Percentiles rank a stretch among this genome's conserved stretches.
Conservation (phyloP, 2,888 invertebrate species). For the Lepidochitona cinerea region DNA sequence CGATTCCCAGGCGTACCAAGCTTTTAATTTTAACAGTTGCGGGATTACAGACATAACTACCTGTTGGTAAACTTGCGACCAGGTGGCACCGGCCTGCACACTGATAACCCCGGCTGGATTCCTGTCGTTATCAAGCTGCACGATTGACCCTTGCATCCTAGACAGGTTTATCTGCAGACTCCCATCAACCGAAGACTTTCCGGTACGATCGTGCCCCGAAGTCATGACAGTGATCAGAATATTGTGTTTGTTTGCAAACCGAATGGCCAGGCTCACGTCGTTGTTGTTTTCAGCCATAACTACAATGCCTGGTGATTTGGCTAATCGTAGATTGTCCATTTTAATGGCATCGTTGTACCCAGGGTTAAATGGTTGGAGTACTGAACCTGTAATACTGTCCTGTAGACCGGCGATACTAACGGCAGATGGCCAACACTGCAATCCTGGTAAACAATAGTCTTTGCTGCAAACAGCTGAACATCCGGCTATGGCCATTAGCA, state of each 20-base stretch:
- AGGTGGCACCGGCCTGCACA: not conserved
- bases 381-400: not conserved
- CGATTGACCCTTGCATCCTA: constrained; percentile 5
- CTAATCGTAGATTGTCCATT: not conserved
- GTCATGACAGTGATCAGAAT: constrained; percentile 13
- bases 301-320: constrained; percentile 9
- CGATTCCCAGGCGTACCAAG: no score
- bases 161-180: constrained; percentile 16
- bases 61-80: not conserved
- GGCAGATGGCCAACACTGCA: not conserved
- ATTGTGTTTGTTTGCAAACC: constrained; percentile 12
- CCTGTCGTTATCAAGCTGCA: not conserved
- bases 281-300: constrained; percentile 3
- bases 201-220: constrained; percentile 24
- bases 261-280: constrained; percentile 13
- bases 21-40: no score
- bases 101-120: not conserved
- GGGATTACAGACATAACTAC: not conserved
- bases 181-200: constrained; percentile 18
- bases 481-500: not conserved
- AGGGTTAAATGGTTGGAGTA: not conserved
- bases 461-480: not conserved
- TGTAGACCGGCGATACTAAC: not conserved
- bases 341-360: not conserved
- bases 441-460: not conserved